phyloP scores from a whole-genome alignment of 2,113 vertebrate genomes.

The Pomatorhinus ruficollis region DNA sequence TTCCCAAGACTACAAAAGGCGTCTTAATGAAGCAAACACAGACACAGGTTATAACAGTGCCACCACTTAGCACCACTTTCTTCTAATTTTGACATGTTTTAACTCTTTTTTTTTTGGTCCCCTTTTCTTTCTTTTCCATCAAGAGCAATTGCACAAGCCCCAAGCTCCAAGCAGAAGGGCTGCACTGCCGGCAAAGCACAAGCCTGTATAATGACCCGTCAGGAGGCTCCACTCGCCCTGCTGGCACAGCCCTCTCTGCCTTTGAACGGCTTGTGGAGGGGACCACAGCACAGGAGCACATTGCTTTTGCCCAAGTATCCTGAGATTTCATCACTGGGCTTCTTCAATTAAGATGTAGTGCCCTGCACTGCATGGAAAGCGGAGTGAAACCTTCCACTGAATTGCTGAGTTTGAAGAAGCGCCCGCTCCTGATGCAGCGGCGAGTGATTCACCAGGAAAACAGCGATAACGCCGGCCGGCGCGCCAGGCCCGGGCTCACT shows the following conservation, averaged over 20 bases:
- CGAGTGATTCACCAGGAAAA: not conserved
- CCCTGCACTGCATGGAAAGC: not conserved
- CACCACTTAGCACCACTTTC: not conserved
- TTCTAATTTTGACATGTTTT: not conserved
- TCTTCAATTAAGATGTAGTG: rapidly evolving
- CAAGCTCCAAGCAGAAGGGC: not conserved
- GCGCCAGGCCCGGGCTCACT: not conserved
- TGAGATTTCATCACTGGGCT: not conserved
- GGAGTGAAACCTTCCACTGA: not conserved
- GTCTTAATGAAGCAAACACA: not conserved
- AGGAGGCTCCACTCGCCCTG: not conserved
- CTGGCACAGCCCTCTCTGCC: not conserved
- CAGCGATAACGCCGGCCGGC: rapidly evolving
- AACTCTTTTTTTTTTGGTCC: not conserved
- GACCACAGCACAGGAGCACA: not conserved
- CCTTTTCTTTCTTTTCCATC: not conserved
- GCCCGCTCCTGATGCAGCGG: rapidly evolving
- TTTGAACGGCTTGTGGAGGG: rapidly evolving
- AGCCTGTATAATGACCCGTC: rapidly evolving
- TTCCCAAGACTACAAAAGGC: not conserved
- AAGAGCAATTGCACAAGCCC: not conserved
- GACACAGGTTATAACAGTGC: not conserved
- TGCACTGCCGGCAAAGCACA: not conserved
- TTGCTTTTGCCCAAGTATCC: not conserved
- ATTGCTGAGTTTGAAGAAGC: not conserved